Evolutionary conservation across 2,113 vertebrate genomes (phyloP), one percentile per base, ranked within the genome.

Genomic region (Poecile atricapillus): DNA sequence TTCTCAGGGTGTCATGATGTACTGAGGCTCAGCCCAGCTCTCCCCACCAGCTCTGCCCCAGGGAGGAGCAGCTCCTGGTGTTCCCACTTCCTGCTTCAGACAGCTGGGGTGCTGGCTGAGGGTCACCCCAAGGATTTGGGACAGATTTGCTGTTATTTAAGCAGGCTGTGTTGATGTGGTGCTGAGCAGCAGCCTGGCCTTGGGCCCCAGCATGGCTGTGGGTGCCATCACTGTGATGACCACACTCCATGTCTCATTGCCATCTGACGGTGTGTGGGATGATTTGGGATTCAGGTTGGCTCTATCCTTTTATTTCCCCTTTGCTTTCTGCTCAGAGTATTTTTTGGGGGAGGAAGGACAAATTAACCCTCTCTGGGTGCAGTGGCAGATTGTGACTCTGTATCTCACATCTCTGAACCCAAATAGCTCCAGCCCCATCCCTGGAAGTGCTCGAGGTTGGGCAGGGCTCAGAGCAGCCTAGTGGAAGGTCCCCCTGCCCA

Each of bases 161-260:
- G 87, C 77, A 55, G 56, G 27, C 41, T 73, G 65, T 62, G 81
- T 60, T 22, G 60, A 13, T 55, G 77, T 58, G 68, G 23, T 79
- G 58, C 27, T 44, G 81, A 30, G 73, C 49, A 35, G 67, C 60
- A 53, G 87, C 47, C 52, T 53, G 70, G 49, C 78, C 74, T 6
- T 1, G 10, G 52, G 62, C 91, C 58, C 76, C 0, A 0, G 44
- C 50, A 6, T 0, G 23, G 52, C 83, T 18, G 37, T 27, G 70
- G 77, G 50, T 30, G 13, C 74, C 33, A 1, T 53, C 0, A 0
- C 60, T 44, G 60, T 31, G 79, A 43, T 58, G 68, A 33, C 46
- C n/a, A 15, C 14, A 0, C 69, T 58, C 35, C 28, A 0, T 0
- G 1, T 50, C 77, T 35, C 0, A 0, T 6, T 67, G 60, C 14